These are phyloP conservation scores for Oplegnathus fasciatus DNA, from an alignment of 2,113 vertebrate species.

Conservation along the genomic window DNA sequence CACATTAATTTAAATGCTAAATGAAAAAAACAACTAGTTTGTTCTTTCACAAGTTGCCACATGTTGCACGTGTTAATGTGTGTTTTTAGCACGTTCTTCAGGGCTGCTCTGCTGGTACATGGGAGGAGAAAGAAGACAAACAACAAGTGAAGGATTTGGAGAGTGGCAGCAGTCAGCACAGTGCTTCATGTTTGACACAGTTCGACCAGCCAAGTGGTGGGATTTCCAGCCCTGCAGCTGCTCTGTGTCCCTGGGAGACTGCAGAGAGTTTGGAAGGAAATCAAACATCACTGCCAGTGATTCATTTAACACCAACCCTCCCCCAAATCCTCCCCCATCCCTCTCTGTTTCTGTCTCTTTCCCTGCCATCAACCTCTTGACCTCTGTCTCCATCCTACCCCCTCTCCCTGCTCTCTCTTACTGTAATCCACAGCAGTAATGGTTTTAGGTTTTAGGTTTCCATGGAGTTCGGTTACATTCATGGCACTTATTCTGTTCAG, in stretches of 20 bases:
- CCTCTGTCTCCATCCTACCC: conserved; percentile 18
- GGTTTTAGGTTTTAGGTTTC: conserved; percentile 41
- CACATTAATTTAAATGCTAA: not conserved
- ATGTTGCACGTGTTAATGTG: conserved; percentile 3
- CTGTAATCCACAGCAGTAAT: conserved; percentile 44
- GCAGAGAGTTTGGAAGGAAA: conserved; percentile 59
- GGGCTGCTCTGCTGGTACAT: not conserved
- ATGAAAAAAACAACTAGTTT: not conserved
- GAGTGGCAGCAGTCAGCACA: conserved; percentile 26
- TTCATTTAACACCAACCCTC: conserved; percentile 47
- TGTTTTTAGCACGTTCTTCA: not conserved
- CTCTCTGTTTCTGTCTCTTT: conserved; percentile 32
- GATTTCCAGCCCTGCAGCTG: conserved; percentile 66
- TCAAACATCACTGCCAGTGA: conserved; percentile 59
- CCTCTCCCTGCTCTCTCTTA: not conserved
- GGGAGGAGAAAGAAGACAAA: conserved; percentile 2
- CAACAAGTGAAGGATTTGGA: conserved; percentile 14
- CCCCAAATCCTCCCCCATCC: conserved; percentile 22
- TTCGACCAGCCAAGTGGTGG: conserved; percentile 36
- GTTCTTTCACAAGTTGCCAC: not conserved
- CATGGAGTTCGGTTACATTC: conserved; percentile 15
- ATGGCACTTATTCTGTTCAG: conserved; percentile 10
- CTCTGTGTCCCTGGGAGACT: conserved; percentile 49
- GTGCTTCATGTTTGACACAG: conserved; percentile 44
- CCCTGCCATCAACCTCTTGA: conserved; percentile 40